These are phyloP conservation scores for Ophioninae sp. DNA, from an alignment of 2,888 invertebrate species.

Conservation along the genomic window DNA sequence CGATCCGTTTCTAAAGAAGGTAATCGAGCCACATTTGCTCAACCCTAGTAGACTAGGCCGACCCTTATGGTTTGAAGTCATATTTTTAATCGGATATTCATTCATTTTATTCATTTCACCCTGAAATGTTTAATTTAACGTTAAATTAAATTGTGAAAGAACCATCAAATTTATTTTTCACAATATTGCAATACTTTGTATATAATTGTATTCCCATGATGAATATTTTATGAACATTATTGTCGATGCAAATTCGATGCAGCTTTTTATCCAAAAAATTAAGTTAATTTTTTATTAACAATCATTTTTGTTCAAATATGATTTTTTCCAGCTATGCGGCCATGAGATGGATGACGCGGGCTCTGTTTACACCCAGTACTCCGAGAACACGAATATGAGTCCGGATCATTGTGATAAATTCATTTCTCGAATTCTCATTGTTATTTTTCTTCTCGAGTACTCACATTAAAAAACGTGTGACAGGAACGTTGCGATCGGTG, in stretches of 20 bases:
- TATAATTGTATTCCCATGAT: no score
- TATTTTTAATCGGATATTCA: no score
- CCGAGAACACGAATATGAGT: slow-evolving; percentile 78
- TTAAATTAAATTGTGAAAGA: no score
- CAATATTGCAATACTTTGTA: no score
- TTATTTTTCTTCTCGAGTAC: neutral
- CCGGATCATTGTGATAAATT: slow-evolving; percentile 50
- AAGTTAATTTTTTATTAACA: no score
- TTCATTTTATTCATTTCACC: no score
- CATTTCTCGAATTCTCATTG: slow-evolving; percentile 10
- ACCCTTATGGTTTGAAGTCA: no score
- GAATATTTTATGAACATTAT: no score
- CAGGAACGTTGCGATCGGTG: slow-evolving; percentile 76
- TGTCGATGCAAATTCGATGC: neutral
- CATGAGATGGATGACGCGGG: slow-evolving; percentile 84
- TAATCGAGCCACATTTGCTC: slow-evolving; percentile 64
- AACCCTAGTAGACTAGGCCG: neutral
- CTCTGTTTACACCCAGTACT: slow-evolving; percentile 77
- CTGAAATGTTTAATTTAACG: no score
- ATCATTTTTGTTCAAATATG: no score
- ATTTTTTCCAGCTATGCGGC: slow-evolving; percentile 84
- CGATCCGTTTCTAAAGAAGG: slow-evolving; percentile 91
- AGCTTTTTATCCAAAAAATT: no score
- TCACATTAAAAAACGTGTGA: slow-evolving; percentile 22
- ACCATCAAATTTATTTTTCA: no score